Conservation (phyloP, 1,140 invertebrate genomes). For the Heliothis subflexa region DNA sequence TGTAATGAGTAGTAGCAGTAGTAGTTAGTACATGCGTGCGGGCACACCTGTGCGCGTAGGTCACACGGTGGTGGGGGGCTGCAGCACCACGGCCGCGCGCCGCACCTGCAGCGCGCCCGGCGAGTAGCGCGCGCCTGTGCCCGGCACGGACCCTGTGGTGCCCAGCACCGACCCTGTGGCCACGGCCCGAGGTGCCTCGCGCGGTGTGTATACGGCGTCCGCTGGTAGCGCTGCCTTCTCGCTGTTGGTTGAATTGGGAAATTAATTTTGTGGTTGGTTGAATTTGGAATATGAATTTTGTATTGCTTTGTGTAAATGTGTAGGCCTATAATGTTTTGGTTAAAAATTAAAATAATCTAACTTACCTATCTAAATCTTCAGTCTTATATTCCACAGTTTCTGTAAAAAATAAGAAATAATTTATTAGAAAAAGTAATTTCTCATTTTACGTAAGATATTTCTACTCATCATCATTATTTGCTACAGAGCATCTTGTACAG, state of each 20-base stretch:
- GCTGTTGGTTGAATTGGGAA: constrained; percentile 61
- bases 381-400: constrained; percentile 83
- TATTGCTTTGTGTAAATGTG: neutral
- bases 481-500: neutral
- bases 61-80: constrained; percentile 93
- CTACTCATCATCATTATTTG: no score
- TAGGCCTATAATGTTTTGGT: neutral
- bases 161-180: constrained; percentile 34
- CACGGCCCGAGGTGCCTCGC: constrained; percentile 58
- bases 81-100: constrained; percentile 91
- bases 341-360: constrained; percentile 22
- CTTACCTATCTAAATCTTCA: constrained; percentile 82
- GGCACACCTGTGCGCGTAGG: constrained; percentile 73
- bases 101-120: constrained; percentile 93
- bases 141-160: constrained; percentile 3
- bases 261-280: neutral
- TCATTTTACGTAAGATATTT: no score
- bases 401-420: constrained; percentile 61
- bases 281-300: neutral
- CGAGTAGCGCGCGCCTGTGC: constrained; percentile 77
- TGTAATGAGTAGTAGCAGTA: neutral
- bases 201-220: constrained; percentile 87
- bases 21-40: constrained; percentile 62
- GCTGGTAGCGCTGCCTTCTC: constrained; percentile 88
- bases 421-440: neutral